Evolutionary conservation across 1,140 invertebrate species (phyloP), one percentile per base, ranked within the genome.

Genomic region (Pemphigus obesinymphae): DNA sequence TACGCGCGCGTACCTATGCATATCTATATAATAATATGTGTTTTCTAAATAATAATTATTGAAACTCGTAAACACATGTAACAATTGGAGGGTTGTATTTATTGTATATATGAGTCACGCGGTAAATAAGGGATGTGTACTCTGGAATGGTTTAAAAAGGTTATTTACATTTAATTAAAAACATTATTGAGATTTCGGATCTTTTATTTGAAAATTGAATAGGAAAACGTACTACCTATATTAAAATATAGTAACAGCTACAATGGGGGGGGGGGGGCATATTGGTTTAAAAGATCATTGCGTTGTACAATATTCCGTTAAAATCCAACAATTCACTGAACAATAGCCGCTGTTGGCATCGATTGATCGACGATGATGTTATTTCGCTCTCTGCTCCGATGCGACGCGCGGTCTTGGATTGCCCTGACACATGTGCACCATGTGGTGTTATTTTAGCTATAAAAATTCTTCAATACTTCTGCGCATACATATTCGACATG

Each of bases 391-490:
- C 11, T 45, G 43, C 37, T 4, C 8, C 43, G 43, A 13, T 45
- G 13, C 34, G 34, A 20, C 29, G 29, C 10, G 23, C 13, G 37
- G 37, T 70, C 37, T n/a, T 68, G 68, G 23, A 70, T 45, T 45
- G 40, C 23, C 40, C 23, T 45, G 68, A 75, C 72, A 78, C 53
- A 78, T 78, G 75, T 78, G 75, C 53, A 55, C 75, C 75, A 78
- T 78, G 75, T 78, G 75, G 75, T 55, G 75, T 78, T 78, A 78
- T 78, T 78, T 78, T 78, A 78, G 26, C 75, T 58, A 58, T 78
- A 55, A 78, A 78, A 78, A 78, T 78, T 78, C 75, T 78, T 78
- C 75, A 58, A 78, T 58, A 55, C 31, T 53, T 40, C 53, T 26
- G 53, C 50, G n/a, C n/a, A 26, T 43, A 58, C 55, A 40, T 31